These are phyloP conservation scores for Sebastes melanostomus DNA, from an alignment of 2,797 vertebrate species.

Conservation along the genomic window DNA sequence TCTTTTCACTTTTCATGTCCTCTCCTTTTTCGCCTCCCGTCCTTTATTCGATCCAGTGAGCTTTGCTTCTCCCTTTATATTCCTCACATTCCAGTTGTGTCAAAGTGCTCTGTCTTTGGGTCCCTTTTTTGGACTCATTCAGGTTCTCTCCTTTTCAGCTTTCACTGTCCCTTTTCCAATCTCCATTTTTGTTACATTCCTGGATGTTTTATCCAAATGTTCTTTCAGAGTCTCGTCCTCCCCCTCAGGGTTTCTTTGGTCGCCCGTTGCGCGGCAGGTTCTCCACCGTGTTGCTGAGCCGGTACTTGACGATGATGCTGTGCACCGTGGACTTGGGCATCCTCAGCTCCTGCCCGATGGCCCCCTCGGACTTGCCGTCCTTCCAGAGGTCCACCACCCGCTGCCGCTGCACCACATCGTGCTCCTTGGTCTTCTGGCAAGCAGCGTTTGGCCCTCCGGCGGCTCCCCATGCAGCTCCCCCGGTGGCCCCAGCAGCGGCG, in stretches of 20 bases:
- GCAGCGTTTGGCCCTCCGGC: conserved; percentile 59
- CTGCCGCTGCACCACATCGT: conserved; percentile 86
- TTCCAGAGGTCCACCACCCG: conserved; percentile 88
- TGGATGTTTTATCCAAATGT: conserved; percentile 9
- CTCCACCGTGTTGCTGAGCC: conserved; percentile 88
- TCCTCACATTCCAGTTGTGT: conserved; percentile 55
- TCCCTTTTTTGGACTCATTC: conserved; percentile 29
- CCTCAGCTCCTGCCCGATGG: conserved; percentile 85
- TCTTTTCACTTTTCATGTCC: conserved; percentile 45
- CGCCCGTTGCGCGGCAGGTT: conserved; percentile 85
- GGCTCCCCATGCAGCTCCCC: conserved; percentile 65
- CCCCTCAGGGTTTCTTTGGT: conserved; percentile 83
- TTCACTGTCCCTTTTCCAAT: neutral
- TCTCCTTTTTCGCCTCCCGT: neutral
- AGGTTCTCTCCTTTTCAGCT: conserved; percentile 13
- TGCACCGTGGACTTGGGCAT: conserved; percentile 88
- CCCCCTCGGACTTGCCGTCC: conserved; percentile 86
- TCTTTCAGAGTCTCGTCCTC: neutral
- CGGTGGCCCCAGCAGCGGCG: conserved; percentile 71
- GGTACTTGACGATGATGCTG: conserved; percentile 89
- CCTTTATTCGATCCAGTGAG: neutral
- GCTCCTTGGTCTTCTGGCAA: conserved; percentile 89
- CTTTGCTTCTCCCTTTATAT: conserved; percentile 40
- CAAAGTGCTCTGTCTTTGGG: conserved; percentile 48
- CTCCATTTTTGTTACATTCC: conserved; percentile 47